Evolutionary conservation across 2,797 vertebrate species (phyloP).

Genomic region (Denticeps clupeoides): DNA sequence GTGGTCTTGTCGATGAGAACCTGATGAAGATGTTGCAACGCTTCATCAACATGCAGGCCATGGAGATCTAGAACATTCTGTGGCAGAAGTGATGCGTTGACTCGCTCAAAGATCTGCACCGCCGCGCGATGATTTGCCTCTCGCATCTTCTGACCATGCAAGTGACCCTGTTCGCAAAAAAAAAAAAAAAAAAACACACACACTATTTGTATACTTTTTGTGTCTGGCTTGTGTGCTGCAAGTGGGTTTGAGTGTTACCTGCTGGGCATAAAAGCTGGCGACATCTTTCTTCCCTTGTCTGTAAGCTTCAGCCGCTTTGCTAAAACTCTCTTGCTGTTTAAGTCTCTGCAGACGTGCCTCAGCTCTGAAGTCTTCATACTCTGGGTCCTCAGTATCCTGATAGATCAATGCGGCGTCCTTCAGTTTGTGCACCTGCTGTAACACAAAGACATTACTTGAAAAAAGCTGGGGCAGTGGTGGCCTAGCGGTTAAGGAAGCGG

Average conservation of each 20-base stretch:
- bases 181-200: neutral
- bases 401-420: slow-evolving; percentile 55
- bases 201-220: neutral
- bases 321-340: slow-evolving; percentile 73
- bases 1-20: slow-evolving; percentile 74
- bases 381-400: slow-evolving; percentile 79
- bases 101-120: slow-evolving; percentile 78
- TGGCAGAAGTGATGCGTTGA: slow-evolving; percentile 82
- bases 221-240: neutral
- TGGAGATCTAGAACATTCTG: slow-evolving; percentile 93
- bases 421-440: slow-evolving; percentile 35
- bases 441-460: too few species aligned
- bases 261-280: slow-evolving; percentile 86
- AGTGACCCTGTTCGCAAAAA: slow-evolving; percentile 61
- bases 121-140: slow-evolving; percentile 87
- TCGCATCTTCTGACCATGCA: slow-evolving; percentile 83
- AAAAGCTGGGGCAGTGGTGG: too few species aligned
- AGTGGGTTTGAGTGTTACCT: slow-evolving; percentile 44
- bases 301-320: slow-evolving; percentile 82
- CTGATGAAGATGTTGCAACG: slow-evolving; percentile 66
- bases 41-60: slow-evolving; percentile 89
- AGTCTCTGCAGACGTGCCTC: slow-evolving; percentile 79
- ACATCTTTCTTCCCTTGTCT: slow-evolving; percentile 79
- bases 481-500: too few species aligned
- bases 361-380: slow-evolving; percentile 83